A percentile compares a stretch with the other conserved stretches of the same genome.
Conservation (phyloP, 1,140 invertebrate genomes). For the Hirudo medicinalis region DNA sequence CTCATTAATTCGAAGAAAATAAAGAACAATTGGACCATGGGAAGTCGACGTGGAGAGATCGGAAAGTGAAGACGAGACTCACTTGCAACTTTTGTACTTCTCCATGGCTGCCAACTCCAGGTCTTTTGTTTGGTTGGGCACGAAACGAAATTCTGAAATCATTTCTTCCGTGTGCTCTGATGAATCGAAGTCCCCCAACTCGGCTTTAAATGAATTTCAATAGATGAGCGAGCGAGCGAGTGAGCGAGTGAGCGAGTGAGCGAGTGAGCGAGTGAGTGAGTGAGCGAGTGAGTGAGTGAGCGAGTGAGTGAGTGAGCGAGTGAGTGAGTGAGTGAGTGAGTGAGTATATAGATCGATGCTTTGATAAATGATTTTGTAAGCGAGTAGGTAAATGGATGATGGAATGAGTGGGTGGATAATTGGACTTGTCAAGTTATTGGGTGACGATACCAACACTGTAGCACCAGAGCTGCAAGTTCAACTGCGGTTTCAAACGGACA, state of each 20-base stretch:
- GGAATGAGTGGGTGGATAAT: background rate
- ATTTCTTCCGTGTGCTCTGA: constrained; percentile 69
- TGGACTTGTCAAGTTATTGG: background rate
- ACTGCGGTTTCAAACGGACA: constrained; percentile 57
- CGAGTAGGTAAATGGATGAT: background rate
- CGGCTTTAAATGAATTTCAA: constrained; percentile 45
- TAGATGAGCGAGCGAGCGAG: background rate
- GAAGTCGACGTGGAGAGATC: too few species aligned
- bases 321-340: background rate
- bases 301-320: background rate
- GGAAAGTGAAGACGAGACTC: background rate
- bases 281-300: background rate
- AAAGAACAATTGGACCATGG: too few species aligned
- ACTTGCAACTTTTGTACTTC: constrained; percentile 13
- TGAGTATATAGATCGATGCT: background rate
- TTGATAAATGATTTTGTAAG: background rate
- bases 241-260: background rate
- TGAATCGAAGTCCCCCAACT: constrained; percentile 83
- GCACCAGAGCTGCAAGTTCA: constrained; percentile 72
- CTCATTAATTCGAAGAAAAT: too few species aligned
- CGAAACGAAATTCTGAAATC: constrained; percentile 53
- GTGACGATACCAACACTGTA: constrained; percentile 66
- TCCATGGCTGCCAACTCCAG: constrained; percentile 51
- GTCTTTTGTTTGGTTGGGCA: constrained; percentile 75
- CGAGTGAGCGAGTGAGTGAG: background rate